These are phyloP conservation scores for Elgaria multicarinata DNA, from an alignment of 2,113 vertebrate species.

Conservation along the genomic window DNA sequence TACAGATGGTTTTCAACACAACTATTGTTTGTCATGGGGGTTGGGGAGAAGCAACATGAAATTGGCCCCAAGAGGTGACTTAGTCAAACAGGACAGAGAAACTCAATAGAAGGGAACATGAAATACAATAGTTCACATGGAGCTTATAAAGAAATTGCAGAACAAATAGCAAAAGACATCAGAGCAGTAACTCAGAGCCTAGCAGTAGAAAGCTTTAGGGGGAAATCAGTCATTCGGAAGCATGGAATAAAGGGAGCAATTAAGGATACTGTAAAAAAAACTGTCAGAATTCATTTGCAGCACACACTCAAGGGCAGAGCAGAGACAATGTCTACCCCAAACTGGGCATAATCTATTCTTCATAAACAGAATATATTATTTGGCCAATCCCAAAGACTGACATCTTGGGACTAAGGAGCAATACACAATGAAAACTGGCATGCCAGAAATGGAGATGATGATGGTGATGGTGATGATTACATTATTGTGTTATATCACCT, in stretches of 20 bases:
- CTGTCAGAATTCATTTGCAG: neutral
- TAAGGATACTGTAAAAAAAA: neutral
- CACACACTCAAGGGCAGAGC: neutral
- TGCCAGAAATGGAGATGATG: neutral
- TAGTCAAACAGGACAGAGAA: neutral
- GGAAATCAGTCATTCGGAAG: neutral
- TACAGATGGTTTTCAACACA: neutral
- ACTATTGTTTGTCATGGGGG: neutral
- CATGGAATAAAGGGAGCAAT: neutral
- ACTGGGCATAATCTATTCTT: neutral
- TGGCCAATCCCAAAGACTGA: neutral
- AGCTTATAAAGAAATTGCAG: neutral
- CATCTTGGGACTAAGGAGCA: neutral
- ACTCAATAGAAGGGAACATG: neutral
- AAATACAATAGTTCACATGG: neutral
- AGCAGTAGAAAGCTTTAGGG: neutral
- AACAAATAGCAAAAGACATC: constrained; percentile 3
- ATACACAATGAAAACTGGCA: neutral
- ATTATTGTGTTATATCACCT: no score
- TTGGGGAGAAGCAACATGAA: neutral
- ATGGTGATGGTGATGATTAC: no score
- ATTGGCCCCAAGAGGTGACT: neutral
- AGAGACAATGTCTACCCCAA: neutral
- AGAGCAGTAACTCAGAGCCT: neutral
- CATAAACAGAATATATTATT: neutral